phyloP scores from a whole-genome alignment of 2,113 vertebrate species.

The Albula goreensis region DNA sequence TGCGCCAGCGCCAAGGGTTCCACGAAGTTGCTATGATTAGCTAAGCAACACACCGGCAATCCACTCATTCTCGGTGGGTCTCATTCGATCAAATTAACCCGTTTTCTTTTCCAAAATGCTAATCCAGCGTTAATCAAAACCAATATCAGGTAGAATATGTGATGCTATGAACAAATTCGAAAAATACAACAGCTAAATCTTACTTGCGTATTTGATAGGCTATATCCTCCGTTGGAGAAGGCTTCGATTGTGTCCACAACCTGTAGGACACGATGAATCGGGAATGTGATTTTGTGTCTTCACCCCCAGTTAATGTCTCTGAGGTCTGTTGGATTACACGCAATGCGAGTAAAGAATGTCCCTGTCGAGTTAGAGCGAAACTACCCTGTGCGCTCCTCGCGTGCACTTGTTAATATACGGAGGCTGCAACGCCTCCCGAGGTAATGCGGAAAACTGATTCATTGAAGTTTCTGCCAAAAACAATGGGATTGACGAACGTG shows the following conservation, averaged over 20 bases:
- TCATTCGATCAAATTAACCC: not conserved
- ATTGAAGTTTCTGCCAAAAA: slow-evolving; percentile 41
- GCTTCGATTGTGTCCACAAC: not conserved
- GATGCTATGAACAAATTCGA: not conserved
- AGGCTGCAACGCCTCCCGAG: slow-evolving; percentile 46
- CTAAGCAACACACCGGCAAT: not conserved
- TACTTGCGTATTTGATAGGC: not conserved
- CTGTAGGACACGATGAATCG: not conserved
- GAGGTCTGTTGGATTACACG: not conserved
- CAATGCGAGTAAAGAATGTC: not conserved
- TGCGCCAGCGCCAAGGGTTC: not conserved
- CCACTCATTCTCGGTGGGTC: not conserved
- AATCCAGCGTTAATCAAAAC: not conserved
- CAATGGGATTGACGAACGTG: slow-evolving; percentile 44
- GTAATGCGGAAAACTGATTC: slow-evolving; percentile 29
- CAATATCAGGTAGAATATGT: not conserved
- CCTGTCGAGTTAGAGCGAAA: not conserved
- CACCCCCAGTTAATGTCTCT: not conserved
- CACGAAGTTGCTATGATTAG: not conserved
- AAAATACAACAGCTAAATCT: not conserved
- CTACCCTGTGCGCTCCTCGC: slow-evolving; percentile 24
- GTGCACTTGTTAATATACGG: slow-evolving; percentile 51
- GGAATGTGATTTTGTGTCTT: not conserved
- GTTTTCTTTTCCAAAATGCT: not conserved
- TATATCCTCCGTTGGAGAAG: not conserved